Conservation (phyloP, 2,113 vertebrate species). For the Protobothrops mucrosquamatus region DNA sequence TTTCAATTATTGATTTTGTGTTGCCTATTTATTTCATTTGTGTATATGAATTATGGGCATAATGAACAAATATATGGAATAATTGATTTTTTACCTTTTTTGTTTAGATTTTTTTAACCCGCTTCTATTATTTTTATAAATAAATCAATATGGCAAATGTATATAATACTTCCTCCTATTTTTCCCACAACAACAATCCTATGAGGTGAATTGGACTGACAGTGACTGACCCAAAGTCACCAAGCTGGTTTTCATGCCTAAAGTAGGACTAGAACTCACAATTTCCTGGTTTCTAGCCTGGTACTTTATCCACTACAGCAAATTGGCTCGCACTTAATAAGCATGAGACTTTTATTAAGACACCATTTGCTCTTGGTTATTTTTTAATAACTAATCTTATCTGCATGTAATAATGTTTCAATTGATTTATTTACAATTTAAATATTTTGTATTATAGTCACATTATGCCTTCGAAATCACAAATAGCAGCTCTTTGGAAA, state of each 20-base stretch:
- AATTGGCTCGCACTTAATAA: not conserved
- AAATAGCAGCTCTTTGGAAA: constrained; percentile 15
- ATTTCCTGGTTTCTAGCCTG: no score
- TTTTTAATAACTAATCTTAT: not conserved
- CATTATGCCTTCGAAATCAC: constrained; percentile 32
- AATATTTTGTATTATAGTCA: constrained; percentile 28
- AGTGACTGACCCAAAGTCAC: no score
- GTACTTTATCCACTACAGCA: no score
- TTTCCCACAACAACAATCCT: no score
- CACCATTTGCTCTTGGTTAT: not conserved
- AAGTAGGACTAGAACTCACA: no score
- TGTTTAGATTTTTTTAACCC: not conserved
- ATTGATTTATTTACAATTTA: constrained; percentile 28
- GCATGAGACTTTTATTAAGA: not conserved
- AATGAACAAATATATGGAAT: not conserved
- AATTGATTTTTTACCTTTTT: not conserved
- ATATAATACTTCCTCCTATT: no score
- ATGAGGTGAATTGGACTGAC: no score
- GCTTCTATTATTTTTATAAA: no score
- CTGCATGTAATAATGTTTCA: constrained; percentile 26
- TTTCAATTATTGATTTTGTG: not conserved
- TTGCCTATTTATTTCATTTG: not conserved
- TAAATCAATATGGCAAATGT: no score
- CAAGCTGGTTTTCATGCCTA: no score
- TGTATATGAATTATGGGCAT: not conserved